Evolutionary conservation across 2,888 invertebrate species (phyloP).

Genomic region (Archips crataeganus): DNA sequence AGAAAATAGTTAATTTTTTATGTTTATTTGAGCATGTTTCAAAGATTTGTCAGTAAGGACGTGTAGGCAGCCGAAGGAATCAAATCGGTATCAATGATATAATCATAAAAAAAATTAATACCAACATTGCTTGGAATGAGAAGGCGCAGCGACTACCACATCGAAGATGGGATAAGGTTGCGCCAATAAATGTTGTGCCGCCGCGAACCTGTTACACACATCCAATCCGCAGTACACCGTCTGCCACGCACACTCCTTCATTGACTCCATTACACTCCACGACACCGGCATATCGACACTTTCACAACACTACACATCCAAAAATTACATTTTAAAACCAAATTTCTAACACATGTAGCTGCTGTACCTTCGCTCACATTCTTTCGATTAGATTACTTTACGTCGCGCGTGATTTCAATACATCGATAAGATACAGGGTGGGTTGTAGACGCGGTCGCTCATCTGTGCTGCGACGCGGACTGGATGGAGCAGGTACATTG

Average conservation of each 20-base stretch:
- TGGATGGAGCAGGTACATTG: constrained; percentile 54
- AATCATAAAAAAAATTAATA: constrained; percentile 48
- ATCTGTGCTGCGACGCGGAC: constrained; percentile 57
- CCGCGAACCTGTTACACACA: constrained; percentile 65
- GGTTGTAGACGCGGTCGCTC: constrained; percentile 56
- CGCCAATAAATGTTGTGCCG: constrained; percentile 63
- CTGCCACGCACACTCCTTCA: constrained; percentile 69
- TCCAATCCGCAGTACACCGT: constrained; percentile 67
- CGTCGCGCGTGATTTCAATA: constrained; percentile 73
- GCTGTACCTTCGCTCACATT: constrained; percentile 52
- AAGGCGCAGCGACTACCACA: constrained; percentile 71
- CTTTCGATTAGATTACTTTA: constrained; percentile 64
- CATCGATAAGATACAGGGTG: constrained; percentile 70
- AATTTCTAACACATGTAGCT: constrained; percentile 42
- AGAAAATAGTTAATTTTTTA: too few relatives aligned
- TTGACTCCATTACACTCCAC: constrained; percentile 66
- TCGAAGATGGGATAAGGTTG: constrained; percentile 73
- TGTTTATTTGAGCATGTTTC: too few relatives aligned
- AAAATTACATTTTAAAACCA: constrained; percentile 37
- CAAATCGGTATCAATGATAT: too few relatives aligned
- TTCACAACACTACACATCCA: constrained; percentile 50
- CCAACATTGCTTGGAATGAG: constrained; percentile 67
- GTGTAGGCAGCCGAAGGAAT: too few relatives aligned
- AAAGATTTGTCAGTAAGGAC: too few relatives aligned
- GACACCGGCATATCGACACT: constrained; percentile 55